A percentile compares a stretch with the other conserved stretches of the same genome.
Evolutionary conservation across 2,797 vertebrate species (phyloP).

Genomic region (Premnoplex brunnescens): DNA sequence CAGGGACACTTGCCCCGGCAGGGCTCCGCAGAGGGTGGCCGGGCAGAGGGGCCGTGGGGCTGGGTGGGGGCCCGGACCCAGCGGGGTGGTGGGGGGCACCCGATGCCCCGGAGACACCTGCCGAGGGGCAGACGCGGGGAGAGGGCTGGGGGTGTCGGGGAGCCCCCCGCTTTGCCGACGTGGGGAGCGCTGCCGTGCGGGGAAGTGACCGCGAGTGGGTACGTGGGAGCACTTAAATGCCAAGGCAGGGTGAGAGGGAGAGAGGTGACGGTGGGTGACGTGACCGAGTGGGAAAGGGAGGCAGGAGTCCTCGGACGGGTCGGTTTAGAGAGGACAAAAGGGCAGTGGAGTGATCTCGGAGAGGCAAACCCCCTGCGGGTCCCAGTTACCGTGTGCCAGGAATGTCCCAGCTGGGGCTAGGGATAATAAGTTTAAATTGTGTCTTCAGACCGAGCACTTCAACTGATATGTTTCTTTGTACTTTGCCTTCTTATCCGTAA

Average conservation of each 20-base stretch:
- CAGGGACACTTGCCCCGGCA: background rate
- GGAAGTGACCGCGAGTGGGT: background rate
- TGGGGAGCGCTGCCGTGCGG: background rate
- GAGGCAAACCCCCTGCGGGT: background rate
- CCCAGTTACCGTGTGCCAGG: background rate
- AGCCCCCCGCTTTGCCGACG: background rate
- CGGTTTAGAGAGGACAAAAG: background rate
- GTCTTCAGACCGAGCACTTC: background rate
- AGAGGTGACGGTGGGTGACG: background rate
- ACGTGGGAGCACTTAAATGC: background rate
- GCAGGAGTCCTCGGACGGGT: background rate
- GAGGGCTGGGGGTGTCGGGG: background rate
- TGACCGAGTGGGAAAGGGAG: background rate
- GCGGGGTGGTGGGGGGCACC: background rate
- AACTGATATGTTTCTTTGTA: background rate
- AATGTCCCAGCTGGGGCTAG: background rate
- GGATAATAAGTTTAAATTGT: background rate
- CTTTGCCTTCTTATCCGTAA: background rate
- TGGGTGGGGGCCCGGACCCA: background rate
- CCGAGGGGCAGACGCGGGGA: accelerated
- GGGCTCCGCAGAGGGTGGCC: background rate
- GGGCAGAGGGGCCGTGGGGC: background rate
- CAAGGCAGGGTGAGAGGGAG: background rate
- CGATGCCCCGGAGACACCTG: background rate
- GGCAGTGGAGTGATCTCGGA: background rate